These are phyloP conservation scores for Boloria euphrosyne DNA, from an alignment of 2,888 invertebrate species.

Conservation along the genomic window DNA sequence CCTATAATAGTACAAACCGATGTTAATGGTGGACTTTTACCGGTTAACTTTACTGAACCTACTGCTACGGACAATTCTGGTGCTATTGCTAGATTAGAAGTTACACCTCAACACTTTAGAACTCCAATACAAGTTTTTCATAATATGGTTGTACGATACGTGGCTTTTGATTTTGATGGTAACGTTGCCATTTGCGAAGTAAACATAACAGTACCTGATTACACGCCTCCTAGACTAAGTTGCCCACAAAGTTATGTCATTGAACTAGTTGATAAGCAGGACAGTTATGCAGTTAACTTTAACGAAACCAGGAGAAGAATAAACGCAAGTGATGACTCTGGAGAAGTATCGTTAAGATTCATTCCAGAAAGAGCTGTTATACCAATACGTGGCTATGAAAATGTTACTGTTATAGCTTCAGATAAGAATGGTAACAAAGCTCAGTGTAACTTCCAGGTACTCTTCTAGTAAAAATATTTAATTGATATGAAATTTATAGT, in stretches of 20 bases:
- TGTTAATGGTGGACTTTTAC: slow-evolving; percentile 92
- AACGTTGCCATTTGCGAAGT: slow-evolving; percentile 99
- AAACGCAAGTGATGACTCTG: slow-evolving; percentile 93
- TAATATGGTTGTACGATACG: slow-evolving; percentile 96
- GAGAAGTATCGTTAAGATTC: slow-evolving; percentile 91
- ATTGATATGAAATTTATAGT: neutral
- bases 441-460: slow-evolving; percentile 94
- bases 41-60: slow-evolving; percentile 96
- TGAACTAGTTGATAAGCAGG: slow-evolving; percentile 93
- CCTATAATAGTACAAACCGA: slow-evolving; percentile 95
- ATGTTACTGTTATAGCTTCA: slow-evolving; percentile 94
- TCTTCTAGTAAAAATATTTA: slow-evolving; percentile 17
- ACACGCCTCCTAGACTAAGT: slow-evolving; percentile 93
- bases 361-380: slow-evolving; percentile 92
- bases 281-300: slow-evolving; percentile 94
- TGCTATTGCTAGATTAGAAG: slow-evolving; percentile 94
- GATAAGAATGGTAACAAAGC: slow-evolving; percentile 95
- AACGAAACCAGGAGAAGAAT: slow-evolving; percentile 93
- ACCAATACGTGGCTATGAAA: slow-evolving; percentile 93
- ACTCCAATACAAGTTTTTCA: slow-evolving; percentile 94
- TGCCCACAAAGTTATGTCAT: slow-evolving; percentile 97
- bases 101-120: slow-evolving; percentile 94
- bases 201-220: slow-evolving; percentile 96
- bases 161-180: slow-evolving; percentile 98
- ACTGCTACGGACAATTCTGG: slow-evolving; percentile 97